Conservation (phyloP, 2,888 invertebrate genomes). For the Gerosis bhagava region DNA sequence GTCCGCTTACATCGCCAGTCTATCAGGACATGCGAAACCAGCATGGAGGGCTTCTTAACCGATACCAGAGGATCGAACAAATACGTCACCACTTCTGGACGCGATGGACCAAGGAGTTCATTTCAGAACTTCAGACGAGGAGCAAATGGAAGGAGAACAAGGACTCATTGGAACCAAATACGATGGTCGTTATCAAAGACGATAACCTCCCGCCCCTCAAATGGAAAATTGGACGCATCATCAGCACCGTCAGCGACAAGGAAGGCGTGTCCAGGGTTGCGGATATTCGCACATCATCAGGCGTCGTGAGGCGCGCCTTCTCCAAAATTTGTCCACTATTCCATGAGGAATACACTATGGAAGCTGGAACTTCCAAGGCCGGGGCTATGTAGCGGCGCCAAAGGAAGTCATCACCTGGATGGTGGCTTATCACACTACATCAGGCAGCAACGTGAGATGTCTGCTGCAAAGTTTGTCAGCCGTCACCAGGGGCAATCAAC, state of each 20-base stretch:
- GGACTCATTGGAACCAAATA: slow-evolving; percentile 3
- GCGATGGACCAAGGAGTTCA: not conserved
- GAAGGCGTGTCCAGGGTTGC: not conserved
- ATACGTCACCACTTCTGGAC: slow-evolving; percentile 7
- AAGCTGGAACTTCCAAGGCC: slow-evolving; percentile 22
- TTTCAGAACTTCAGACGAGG: not conserved
- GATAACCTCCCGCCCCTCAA: not conserved
- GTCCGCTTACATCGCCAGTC: slow-evolving; percentile 2
- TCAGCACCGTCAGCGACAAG: not conserved
- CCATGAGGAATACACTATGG: not conserved
- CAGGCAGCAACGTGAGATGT: too few relatives aligned
- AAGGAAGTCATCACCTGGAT: too few relatives aligned
- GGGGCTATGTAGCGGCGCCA: slow-evolving; percentile 9
- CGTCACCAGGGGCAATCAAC: too few relatives aligned
- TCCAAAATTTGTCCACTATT: slow-evolving; percentile 1
- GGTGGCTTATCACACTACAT: too few relatives aligned
- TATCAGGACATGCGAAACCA: not conserved
- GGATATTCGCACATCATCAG: slow-evolving; percentile 7
- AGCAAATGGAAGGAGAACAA: slow-evolving; percentile 34
- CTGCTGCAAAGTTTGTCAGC: too few relatives aligned
- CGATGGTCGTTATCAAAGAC: slow-evolving; percentile 6
- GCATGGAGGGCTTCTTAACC: not conserved
- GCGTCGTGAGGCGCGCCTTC: not conserved
- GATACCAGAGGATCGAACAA: slow-evolving; percentile 4
- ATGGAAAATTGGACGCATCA: slow-evolving; percentile 1